phyloP scores from a whole-genome alignment of 2,888 invertebrate genomes.

The Fabriciana adippe region DNA sequence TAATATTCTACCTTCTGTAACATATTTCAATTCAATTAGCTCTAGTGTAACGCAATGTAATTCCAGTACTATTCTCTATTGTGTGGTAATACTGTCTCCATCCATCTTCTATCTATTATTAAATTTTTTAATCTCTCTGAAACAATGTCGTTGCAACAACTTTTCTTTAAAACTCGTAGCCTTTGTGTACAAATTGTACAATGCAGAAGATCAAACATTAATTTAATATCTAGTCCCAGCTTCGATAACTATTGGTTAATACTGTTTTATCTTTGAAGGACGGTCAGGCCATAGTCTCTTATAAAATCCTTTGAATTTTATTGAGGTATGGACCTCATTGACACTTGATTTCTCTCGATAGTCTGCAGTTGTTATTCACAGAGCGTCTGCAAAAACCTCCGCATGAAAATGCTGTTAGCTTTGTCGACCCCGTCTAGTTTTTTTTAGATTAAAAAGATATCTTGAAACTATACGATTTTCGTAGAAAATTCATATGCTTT shows the following conservation, averaged over 20 bases:
- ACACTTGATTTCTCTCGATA: constrained; percentile 26
- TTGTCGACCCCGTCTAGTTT: not conserved
- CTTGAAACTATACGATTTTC: not conserved
- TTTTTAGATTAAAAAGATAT: not conserved
- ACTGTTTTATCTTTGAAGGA: constrained; percentile 3
- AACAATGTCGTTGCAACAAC: too few relatives aligned
- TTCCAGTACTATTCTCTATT: too few relatives aligned
- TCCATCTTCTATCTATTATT: too few relatives aligned
- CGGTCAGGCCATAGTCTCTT: constrained; percentile 12
- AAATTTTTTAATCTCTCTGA: too few relatives aligned
- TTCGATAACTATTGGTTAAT: not conserved
- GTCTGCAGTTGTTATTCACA: constrained; percentile 21
- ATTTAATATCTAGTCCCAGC: not conserved
- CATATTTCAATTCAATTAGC: too few relatives aligned
- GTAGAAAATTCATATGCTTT: too few relatives aligned
- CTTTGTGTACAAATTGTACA: not conserved
- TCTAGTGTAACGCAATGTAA: too few relatives aligned
- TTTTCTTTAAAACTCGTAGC: too few relatives aligned
- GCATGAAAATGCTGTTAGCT: constrained; percentile 3
- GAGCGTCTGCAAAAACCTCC: constrained; percentile 18
- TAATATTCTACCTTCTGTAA: too few relatives aligned
- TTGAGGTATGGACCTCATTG: constrained; percentile 22
- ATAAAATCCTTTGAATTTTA: constrained; percentile 25
- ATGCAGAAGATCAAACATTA: not conserved
- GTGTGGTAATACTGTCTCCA: too few relatives aligned